Evolutionary conservation across 37 sponge, comb jelly and placozoan genomes (phyloP).

Genomic region (Agelas oroides): DNA sequence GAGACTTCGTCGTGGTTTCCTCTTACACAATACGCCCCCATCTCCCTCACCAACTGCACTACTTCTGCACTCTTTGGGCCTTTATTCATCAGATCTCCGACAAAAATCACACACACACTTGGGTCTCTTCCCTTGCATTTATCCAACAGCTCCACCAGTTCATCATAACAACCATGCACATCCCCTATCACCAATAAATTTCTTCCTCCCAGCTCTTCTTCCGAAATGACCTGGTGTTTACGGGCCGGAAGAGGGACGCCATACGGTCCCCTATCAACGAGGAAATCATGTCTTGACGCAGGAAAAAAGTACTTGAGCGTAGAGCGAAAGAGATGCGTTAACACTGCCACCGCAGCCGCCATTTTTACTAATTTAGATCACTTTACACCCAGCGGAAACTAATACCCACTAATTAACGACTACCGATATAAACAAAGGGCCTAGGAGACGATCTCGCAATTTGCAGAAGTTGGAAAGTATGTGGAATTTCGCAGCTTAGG

Average conservation of each 20-base stretch:
- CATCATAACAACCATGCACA: constrained; percentile 90
- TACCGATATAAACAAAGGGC: no score
- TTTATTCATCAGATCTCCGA: constrained; percentile 88
- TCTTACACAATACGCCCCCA: constrained; percentile 69
- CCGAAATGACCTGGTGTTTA: constrained; percentile 46
- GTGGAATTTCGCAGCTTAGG: no score
- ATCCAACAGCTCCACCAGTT: constrained; percentile 70
- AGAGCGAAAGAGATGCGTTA: constrained; percentile 5
- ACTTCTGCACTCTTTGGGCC: constrained; percentile 81
- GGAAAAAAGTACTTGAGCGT: constrained; percentile 38
- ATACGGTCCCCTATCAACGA: constrained; percentile 65
- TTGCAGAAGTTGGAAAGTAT: no score
- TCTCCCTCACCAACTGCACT: constrained; percentile 46
- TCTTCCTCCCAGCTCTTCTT: constrained; percentile 65
- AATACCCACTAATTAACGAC: no score
- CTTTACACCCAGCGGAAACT: no score
- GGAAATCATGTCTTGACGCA: constrained; percentile 22
- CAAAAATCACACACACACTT: constrained; percentile 63
- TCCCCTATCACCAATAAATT: constrained; percentile 77
- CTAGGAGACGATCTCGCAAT: no score
- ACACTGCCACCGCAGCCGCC: constrained; percentile 29
- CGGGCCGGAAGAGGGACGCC: constrained; percentile 55
- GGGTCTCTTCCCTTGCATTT: constrained; percentile 24
- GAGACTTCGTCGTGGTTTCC: constrained; percentile 89
- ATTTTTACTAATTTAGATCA: neutral